Conservation (phyloP, 1,140 invertebrate genomes). For the Pogonus chalceus region DNA sequence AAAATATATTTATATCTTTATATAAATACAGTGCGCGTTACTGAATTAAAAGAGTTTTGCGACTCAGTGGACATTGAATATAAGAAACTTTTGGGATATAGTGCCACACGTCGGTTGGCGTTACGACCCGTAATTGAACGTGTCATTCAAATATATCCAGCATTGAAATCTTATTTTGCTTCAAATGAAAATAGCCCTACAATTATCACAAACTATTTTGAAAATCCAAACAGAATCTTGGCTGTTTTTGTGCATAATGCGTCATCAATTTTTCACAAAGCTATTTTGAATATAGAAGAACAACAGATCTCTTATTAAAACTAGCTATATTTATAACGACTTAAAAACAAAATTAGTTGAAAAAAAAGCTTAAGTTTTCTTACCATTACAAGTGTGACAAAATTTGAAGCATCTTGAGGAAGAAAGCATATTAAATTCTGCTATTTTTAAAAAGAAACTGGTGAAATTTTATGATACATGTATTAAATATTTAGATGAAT, state of each 20-base stretch:
- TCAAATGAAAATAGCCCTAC: constrained; percentile 1
- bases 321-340: neutral
- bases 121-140: constrained; percentile 11
- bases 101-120: too few species aligned
- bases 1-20: constrained; percentile 30
- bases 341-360: neutral
- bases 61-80: constrained; percentile 25
- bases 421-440: too few species aligned
- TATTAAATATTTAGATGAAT: too few species aligned
- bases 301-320: too few species aligned
- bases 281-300: too few species aligned
- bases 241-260: too few species aligned
- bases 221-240: too few species aligned
- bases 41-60: constrained; percentile 29
- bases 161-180: neutral
- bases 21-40: constrained; percentile 27
- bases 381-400: too few species aligned
- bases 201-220: neutral
- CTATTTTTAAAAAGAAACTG: too few species aligned
- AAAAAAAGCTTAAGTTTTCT: constrained; percentile 7
- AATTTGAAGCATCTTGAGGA: too few species aligned
- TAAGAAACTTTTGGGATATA: constrained; percentile 19
- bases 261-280: too few species aligned
- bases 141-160: neutral
- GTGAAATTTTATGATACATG: too few species aligned